A percentile compares a stretch with the other conserved stretches of the same genome.
phyloP scores from a whole-genome alignment of 1,140 invertebrate genomes.

The Rhopalosiphum maidis region DNA sequence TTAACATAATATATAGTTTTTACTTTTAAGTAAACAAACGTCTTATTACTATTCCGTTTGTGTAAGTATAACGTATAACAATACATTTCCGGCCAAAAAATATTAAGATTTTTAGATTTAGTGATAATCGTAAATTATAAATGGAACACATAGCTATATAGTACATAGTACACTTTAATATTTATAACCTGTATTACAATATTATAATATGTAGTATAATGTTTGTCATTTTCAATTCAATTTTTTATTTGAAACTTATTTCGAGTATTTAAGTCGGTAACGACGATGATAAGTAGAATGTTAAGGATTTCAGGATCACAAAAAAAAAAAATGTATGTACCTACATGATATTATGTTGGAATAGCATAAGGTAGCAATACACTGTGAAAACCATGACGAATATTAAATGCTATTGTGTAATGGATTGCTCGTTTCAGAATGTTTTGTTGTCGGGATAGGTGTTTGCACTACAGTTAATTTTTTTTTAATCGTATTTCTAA shows the following conservation, averaged over 20 bases:
- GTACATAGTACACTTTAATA: background rate
- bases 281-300: slow-evolving; percentile 8
- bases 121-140: background rate
- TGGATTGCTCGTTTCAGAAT: background rate
- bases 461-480: slow-evolving; percentile 17
- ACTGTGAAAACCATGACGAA: slow-evolving; percentile 28
- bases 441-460: slow-evolving; percentile 22
- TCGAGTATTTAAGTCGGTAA: background rate
- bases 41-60: background rate
- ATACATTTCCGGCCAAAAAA: background rate
- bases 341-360: background rate
- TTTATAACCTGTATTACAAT: background rate
- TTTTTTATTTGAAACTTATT: background rate
- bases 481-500: slow-evolving; percentile 44
- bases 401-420: slow-evolving; percentile 19
- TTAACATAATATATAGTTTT: slow-evolving; percentile 2
- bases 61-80: background rate
- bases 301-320: background rate
- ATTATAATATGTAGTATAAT: background rate
- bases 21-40: background rate
- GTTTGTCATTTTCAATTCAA: background rate
- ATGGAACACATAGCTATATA: background rate
- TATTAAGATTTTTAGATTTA: slow-evolving; percentile 1
- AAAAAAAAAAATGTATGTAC: background rate
- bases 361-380: slow-evolving; percentile 8